Evolutionary conservation across 2,113 vertebrate species (phyloP), one percentile per base, ranked within the genome.

Genomic region (Coreoperca whiteheadi): DNA sequence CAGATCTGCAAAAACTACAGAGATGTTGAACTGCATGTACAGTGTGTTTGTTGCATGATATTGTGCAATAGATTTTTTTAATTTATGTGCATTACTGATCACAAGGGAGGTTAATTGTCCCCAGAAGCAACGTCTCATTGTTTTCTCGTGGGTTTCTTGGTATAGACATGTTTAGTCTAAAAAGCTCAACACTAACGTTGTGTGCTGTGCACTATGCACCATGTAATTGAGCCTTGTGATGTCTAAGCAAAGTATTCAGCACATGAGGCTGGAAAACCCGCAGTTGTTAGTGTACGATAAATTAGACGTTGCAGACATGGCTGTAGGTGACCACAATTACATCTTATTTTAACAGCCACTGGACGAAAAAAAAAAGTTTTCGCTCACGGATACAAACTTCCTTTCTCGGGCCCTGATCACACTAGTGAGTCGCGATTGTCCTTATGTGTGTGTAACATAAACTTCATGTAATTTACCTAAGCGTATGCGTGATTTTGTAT

Each of bases 381-480:
- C 48, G 23, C 4, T 57, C 30, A 28, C 77, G 79, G 74, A 86
- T 70, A 32, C 74, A 71, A 78, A 21, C 32, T 67, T 54, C n/a
- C n/a, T 68, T 28, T 57, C 25, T 64, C 43, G 41, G 64, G 18
- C 20, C 30, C 54, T 18, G 20, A 59, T 70, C 41, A 64, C 54
- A 69, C 16, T 56, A 54, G 20, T 12, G 23, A 59, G 18, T 64
- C 51, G 63, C 14, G 10, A 25, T 53, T 25, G 69, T 70, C 28
- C 25, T 28, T 64, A 59, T 73, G 48, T 56, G 16, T 70, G 21
- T 81, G 32, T 6, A 11, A 10, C 21, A 15, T n/a, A 66, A 1
- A 32, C 39, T n/a, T 28, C 18, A 41, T 37, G 21, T 21, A 37
- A 86, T 88, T 56, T 79, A 41, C 25, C 50, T 66, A 43, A 8